phyloP scores from a whole-genome alignment of 35 echinoderm and acorn worm species.

The Apostichopus parvimensis region DNA sequence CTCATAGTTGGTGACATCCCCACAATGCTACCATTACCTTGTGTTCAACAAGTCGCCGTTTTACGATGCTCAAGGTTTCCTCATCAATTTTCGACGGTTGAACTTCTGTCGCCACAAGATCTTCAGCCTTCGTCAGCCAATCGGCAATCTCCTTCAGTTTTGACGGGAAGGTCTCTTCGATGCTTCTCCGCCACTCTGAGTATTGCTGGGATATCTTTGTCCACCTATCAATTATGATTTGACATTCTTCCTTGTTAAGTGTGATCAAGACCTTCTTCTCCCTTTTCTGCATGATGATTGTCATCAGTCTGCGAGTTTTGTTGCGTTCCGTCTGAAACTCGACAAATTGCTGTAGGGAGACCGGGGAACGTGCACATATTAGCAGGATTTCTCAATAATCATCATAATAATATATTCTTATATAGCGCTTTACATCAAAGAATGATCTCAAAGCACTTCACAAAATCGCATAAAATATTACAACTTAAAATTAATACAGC shows the following conservation, averaged over 20 bases:
- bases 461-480: no score
- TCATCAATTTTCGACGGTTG: constrained; percentile 75
- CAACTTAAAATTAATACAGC: no score
- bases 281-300: constrained; percentile 73
- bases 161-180: constrained; percentile 76
- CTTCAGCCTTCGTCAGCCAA: constrained; percentile 89
- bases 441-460: no score
- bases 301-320: constrained; percentile 62
- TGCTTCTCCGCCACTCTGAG: constrained; percentile 68
- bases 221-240: constrained; percentile 72
- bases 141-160: constrained; percentile 62
- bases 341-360: constrained; percentile 66
- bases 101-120: constrained; percentile 60
- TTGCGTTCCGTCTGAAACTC: constrained; percentile 75
- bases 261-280: constrained; percentile 78
- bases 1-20: no score
- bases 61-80: constrained; percentile 82
- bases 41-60: constrained; percentile 67
- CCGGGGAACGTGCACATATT: no score
- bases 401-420: no score
- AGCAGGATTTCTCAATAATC: no score
- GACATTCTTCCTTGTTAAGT: constrained; percentile 74
- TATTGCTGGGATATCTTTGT: constrained; percentile 69
- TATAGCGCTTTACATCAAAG: no score
- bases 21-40: constrained; percentile 47